phyloP scores from a whole-genome alignment of 2,113 vertebrate species.

The Siniperca chuatsi region DNA sequence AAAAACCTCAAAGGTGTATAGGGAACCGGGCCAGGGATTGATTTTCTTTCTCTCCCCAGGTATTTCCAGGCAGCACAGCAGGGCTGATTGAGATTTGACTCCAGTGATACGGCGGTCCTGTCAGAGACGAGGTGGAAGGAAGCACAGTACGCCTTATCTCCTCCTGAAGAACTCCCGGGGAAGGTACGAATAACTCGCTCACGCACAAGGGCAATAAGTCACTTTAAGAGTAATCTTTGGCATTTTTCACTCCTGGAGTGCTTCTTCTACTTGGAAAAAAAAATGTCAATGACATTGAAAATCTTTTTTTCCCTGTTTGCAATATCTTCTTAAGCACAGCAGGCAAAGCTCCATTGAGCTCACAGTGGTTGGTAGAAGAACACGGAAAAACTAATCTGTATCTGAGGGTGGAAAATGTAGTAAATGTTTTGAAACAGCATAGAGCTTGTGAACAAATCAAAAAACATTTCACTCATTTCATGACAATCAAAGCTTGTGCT shows the following conservation, averaged over 20 bases:
- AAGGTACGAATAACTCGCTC: constrained; percentile 55
- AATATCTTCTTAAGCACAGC: constrained; percentile 13
- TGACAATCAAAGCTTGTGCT: constrained; percentile 13
- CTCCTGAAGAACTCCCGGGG: constrained; percentile 47
- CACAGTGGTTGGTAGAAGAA: constrained; percentile 32
- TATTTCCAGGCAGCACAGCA: constrained; percentile 50
- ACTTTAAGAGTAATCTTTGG: constrained; percentile 32
- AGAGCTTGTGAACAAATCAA: neutral
- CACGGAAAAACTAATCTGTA: constrained; percentile 12
- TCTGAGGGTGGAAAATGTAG: neutral
- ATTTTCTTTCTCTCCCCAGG: constrained; percentile 55
- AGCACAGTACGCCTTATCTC: constrained; percentile 61
- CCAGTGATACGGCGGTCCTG: constrained; percentile 56
- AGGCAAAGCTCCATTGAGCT: constrained; percentile 20
- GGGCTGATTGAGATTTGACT: constrained; percentile 68
- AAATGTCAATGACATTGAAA: constrained; percentile 18
- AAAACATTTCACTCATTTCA: neutral
- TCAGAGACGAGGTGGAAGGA: constrained; percentile 21
- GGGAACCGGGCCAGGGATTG: constrained; percentile 31
- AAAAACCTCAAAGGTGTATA: constrained; percentile 47
- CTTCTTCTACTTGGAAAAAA: constrained; percentile 29
- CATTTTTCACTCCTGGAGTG: constrained; percentile 31
- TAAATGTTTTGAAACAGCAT: neutral
- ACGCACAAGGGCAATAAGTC: constrained; percentile 45
- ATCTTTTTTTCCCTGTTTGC: constrained; percentile 13